Percentiles rank a stretch among this genome's conserved stretches.
Evolutionary conservation across 2,797 vertebrate genomes (phyloP).

Genomic region (Streptopelia turtur): DNA sequence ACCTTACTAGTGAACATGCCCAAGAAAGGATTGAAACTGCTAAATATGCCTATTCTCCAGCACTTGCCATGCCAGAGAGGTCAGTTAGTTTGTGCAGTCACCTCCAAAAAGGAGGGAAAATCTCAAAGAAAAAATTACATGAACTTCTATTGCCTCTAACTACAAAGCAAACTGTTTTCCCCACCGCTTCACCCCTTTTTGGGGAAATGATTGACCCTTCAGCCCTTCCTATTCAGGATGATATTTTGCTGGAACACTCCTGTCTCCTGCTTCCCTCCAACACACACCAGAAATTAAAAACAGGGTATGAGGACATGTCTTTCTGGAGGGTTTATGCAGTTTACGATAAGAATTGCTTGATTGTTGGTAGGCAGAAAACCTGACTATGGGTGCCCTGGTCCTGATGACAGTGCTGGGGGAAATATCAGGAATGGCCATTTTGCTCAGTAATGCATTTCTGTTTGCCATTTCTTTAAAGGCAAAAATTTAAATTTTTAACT

Average conservation of each 20-base stretch:
- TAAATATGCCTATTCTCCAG: not conserved
- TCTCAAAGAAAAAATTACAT: not conserved
- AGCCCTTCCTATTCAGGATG: not conserved
- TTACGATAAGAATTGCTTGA: conserved; percentile 10
- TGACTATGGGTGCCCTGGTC: not conserved
- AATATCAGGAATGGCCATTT: not conserved
- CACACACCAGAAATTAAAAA: not conserved
- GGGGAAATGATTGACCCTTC: not conserved
- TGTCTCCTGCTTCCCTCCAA: not conserved
- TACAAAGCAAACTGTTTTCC: not conserved
- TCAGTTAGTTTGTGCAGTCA: not conserved
- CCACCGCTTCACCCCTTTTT: rapidly evolving
- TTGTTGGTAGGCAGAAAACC: not conserved
- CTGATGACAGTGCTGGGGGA: not conserved
- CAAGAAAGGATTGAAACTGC: not conserved
- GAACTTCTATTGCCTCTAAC: not conserved
- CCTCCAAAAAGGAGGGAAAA: not conserved
- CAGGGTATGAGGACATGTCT: not conserved
- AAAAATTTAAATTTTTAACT: conserved; percentile 54
- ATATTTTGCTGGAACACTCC: not conserved
- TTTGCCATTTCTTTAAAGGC: conserved; percentile 46
- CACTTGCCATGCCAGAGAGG: not conserved
- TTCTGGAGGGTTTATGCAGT: not conserved
- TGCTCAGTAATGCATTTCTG: conserved; percentile 17
- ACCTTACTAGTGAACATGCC: not conserved